Evolutionary conservation across 2,797 vertebrate species (phyloP).

Genomic region (Falco columbarius): DNA sequence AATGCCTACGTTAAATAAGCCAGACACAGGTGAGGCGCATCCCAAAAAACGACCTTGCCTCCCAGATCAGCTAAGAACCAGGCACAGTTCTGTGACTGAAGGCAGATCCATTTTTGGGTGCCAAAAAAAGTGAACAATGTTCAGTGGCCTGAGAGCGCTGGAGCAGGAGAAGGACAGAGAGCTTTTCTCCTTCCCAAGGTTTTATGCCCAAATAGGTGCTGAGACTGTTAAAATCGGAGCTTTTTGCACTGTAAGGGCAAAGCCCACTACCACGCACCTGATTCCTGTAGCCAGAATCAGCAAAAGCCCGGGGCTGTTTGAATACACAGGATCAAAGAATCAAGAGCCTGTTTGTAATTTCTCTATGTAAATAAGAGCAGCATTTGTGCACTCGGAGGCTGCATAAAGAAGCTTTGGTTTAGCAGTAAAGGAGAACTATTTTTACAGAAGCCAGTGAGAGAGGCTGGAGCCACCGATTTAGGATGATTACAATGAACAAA

Average conservation of each 20-base stretch:
- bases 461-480: constrained; percentile 20
- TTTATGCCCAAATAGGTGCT: background rate
- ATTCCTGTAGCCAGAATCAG: background rate
- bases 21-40: background rate
- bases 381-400: background rate
- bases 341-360: background rate
- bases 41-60: background rate
- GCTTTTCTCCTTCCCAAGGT: background rate
- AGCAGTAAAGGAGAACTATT: constrained; percentile 51
- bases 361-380: background rate
- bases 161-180: background rate
- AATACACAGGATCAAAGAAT: constrained; percentile 23
- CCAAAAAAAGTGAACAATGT: background rate
- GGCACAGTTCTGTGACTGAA: background rate
- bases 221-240: background rate
- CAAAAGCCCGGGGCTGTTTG: background rate
- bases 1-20: background rate
- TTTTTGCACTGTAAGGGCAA: background rate
- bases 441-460: constrained; percentile 47
- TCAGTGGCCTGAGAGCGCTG: background rate
- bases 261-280: background rate
- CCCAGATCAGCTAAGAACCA: background rate
- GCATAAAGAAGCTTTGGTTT: constrained; percentile 24
- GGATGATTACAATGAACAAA: constrained; percentile 47
- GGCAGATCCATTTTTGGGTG: background rate